Evolutionary conservation across 2,797 vertebrate genomes (phyloP).

Genomic region (Gymnopithys bicolor): DNA sequence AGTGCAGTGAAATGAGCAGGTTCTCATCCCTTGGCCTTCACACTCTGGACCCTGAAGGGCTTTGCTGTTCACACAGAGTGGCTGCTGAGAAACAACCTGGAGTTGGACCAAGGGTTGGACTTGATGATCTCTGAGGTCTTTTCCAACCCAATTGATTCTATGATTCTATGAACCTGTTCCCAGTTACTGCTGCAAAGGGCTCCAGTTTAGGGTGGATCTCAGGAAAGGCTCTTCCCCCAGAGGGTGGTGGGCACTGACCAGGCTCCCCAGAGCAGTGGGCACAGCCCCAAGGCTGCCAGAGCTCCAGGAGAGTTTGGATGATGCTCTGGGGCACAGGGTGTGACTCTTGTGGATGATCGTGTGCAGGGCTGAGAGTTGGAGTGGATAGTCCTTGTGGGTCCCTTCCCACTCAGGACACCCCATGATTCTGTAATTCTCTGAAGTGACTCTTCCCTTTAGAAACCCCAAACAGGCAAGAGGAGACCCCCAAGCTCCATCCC

Average conservation of each 20-base stretch:
- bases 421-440: not conserved
- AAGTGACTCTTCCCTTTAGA: not conserved
- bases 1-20: not conserved
- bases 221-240: not conserved
- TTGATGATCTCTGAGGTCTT: no score
- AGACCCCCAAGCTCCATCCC: not conserved
- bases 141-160: no score
- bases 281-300: not conserved
- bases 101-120: no score
- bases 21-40: not conserved
- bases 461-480: not conserved
- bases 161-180: not conserved
- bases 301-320: not conserved
- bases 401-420: not conserved
- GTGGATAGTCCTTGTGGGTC: not conserved
- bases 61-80: rapidly evolving
- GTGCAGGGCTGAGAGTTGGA: no score
- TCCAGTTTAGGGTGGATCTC: not conserved
- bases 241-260: not conserved
- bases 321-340: not conserved
- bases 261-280: not conserved
- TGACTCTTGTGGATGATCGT: not conserved
- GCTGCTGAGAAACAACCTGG: not conserved
- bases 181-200: not conserved
- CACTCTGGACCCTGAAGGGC: rapidly evolving